A percentile compares a stretch with the other conserved stretches of the same genome.
phyloP scores from a whole-genome alignment of 2,797 vertebrate genomes.

The Enteromius afrohamiltoni region DNA sequence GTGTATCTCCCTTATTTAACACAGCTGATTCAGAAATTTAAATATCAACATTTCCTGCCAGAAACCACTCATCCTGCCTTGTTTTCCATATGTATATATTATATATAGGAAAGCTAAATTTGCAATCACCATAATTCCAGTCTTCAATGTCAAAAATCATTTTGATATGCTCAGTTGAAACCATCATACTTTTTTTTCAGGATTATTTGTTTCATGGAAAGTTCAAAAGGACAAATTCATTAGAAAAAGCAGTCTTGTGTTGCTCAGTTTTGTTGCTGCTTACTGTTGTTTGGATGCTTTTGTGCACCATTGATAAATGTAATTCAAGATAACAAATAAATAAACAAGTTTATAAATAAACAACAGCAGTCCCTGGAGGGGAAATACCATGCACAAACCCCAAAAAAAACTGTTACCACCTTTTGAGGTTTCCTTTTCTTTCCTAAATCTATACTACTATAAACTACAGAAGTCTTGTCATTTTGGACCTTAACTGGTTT shows the following conservation, averaged over 20 bases:
- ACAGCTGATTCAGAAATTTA: no score
- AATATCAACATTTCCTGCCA: no score
- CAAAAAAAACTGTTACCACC: conserved; percentile 43
- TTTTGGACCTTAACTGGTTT: conserved; percentile 63
- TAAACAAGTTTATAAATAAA: not conserved
- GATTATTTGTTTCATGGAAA: not conserved
- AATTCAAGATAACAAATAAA: not conserved
- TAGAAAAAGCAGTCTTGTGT: not conserved
- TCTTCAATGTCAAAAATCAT: not conserved
- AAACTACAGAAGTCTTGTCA: conserved; percentile 59
- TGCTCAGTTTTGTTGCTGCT: not conserved
- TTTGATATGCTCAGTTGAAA: not conserved
- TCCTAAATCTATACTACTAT: conserved; percentile 51
- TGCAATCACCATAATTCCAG: not conserved
- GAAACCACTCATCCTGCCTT: no score
- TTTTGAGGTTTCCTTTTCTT: conserved; percentile 31
- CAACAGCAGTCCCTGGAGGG: not conserved
- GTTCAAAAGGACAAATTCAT: not conserved
- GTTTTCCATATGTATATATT: no score
- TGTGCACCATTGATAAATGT: not conserved
- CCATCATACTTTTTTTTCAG: not conserved
- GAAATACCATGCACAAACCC: conserved; percentile 44
- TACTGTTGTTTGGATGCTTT: no score
- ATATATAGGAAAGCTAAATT: no score
- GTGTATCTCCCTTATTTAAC: no score